Evolutionary conservation across 2,113 vertebrate genomes (phyloP).

Genomic region (Sebastes fasciatus): DNA sequence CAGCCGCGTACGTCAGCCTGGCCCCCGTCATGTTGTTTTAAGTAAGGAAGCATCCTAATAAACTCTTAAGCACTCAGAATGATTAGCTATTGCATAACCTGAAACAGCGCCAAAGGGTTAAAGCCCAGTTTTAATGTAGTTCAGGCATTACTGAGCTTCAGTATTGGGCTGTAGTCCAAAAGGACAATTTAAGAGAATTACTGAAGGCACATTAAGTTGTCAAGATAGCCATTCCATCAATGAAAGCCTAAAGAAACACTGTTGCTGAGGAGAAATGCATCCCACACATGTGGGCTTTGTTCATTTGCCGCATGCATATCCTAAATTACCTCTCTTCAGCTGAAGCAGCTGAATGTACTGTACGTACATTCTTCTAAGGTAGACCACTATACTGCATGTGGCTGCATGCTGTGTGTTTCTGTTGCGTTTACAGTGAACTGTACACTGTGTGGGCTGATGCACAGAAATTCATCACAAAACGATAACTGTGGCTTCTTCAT

Average conservation of each 20-base stretch:
- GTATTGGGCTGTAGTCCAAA: slow-evolving; percentile 79
- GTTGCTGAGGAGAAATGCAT: slow-evolving; percentile 43
- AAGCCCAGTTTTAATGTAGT: slow-evolving; percentile 81
- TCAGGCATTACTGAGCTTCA: slow-evolving; percentile 74
- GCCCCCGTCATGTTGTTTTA: slow-evolving; percentile 59
- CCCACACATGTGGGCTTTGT: slow-evolving; percentile 47
- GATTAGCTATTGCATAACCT: slow-evolving; percentile 83
- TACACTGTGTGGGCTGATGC: slow-evolving; percentile 48
- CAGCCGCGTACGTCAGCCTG: slow-evolving; percentile 17
- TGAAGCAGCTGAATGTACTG: slow-evolving; percentile 17
- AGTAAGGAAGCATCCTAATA: slow-evolving; percentile 63
- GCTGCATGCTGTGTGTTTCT: slow-evolving; percentile 20
- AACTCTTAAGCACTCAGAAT: slow-evolving; percentile 79
- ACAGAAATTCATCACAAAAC: slow-evolving; percentile 19
- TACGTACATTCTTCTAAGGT: not conserved
- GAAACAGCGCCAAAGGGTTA: slow-evolving; percentile 75
- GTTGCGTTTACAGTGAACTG: slow-evolving; percentile 18
- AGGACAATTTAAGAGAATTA: slow-evolving; percentile 84
- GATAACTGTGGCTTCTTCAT: slow-evolving; percentile 34
- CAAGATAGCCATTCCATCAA: slow-evolving; percentile 74
- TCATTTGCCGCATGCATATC: slow-evolving; percentile 45
- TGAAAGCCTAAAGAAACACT: slow-evolving; percentile 65
- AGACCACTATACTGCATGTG: not conserved
- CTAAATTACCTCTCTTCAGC: slow-evolving; percentile 35
- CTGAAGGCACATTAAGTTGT: slow-evolving; percentile 81